Percentiles rank a stretch among this genome's conserved stretches.
Evolutionary conservation across 2,797 vertebrate genomes (phyloP).

Genomic region (Picus viridis): DNA sequence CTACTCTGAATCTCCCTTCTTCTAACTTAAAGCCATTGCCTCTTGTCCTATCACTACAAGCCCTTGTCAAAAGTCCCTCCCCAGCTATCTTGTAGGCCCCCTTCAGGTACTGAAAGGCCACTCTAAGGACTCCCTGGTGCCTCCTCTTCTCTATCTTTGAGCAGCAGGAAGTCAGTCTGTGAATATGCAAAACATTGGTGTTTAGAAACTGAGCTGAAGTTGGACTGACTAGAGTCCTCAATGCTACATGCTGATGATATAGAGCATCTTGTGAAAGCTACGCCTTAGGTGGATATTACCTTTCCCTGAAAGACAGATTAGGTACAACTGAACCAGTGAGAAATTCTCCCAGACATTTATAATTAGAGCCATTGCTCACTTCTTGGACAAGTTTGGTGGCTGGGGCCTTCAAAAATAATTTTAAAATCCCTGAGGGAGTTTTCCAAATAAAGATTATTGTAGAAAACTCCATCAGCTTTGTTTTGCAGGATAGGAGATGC

Average conservation of each 20-base stretch:
- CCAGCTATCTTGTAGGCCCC: too few relatives aligned
- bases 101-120: too few relatives aligned
- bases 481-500: not conserved
- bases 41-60: too few relatives aligned
- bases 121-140: too few relatives aligned
- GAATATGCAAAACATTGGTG: too few relatives aligned
- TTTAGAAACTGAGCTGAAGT: not conserved
- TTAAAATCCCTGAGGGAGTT: not conserved
- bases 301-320: not conserved
- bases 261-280: not conserved
- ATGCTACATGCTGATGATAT: not conserved
- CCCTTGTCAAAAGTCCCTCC: too few relatives aligned
- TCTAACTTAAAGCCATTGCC: too few relatives aligned
- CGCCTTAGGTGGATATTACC: not conserved
- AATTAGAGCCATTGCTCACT: not conserved
- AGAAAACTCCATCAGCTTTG: not conserved
- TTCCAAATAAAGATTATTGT: not conserved
- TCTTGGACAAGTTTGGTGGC: not conserved
- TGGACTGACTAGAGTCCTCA: not conserved
- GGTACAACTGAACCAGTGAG: not conserved
- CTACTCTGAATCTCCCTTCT: too few relatives aligned
- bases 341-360: not conserved
- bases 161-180: too few relatives aligned
- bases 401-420: not conserved
- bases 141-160: too few relatives aligned